Evolutionary conservation across 2,797 vertebrate genomes (phyloP).

Genomic region (Sebastes oblongus): DNA sequence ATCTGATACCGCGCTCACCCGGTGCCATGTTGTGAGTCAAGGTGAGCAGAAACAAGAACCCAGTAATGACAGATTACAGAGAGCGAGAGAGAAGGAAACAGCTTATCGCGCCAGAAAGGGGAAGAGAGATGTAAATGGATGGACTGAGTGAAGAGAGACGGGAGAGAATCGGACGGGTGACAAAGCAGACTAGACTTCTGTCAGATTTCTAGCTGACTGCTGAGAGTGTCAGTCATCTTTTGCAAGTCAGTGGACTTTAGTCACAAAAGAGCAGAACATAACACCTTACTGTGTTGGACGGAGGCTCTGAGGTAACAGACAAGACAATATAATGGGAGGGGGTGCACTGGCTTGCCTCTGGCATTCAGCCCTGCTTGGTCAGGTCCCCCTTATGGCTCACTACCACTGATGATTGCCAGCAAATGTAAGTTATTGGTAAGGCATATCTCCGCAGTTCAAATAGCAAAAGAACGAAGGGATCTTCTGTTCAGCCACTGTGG

Average conservation of each 20-base stretch:
- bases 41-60: constrained; percentile 51
- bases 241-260: constrained; percentile 12
- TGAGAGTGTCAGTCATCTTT: constrained; percentile 29
- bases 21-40: constrained; percentile 14
- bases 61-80: constrained; percentile 34
- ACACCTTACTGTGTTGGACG: constrained; percentile 10
- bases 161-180: background rate
- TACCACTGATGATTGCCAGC: constrained; percentile 20
- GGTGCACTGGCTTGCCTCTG: background rate
- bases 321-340: background rate
- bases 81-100: constrained; percentile 12
- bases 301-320: constrained; percentile 10
- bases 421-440: background rate
- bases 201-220: constrained; percentile 12
- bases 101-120: constrained; percentile 21
- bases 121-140: constrained; percentile 1
- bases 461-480: background rate
- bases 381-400: constrained; percentile 25
- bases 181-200: background rate
- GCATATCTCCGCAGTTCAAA: background rate
- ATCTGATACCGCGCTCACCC: constrained; percentile 24
- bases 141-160: background rate
- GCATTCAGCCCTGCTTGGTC: constrained; percentile 22
- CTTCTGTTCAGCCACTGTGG: background rate
- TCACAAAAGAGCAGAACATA: constrained; percentile 31